phyloP scores from a whole-genome alignment of 1,140 invertebrate species.

The Meloidogyne hapla region DNA sequence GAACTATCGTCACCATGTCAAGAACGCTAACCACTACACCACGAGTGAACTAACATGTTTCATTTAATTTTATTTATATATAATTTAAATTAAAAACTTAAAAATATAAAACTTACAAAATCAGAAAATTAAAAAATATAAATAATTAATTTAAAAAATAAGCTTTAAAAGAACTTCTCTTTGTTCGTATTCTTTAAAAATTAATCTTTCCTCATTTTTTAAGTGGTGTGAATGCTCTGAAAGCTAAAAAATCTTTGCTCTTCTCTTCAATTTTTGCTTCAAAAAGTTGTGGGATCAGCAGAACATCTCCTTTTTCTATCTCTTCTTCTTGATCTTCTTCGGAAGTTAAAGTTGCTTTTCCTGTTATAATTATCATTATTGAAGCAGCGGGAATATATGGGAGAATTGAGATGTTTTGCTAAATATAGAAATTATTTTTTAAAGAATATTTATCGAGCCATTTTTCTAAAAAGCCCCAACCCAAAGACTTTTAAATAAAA shows the following conservation, averaged over 20 bases:
- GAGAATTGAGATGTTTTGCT: constrained; percentile 27
- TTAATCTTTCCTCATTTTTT: neutral
- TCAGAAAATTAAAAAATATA: no score
- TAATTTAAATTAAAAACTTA: no score
- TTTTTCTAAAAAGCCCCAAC: no score
- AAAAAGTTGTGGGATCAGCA: constrained; percentile 26
- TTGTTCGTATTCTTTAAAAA: no score
- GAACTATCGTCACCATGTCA: no score
- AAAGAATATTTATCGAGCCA: no score
- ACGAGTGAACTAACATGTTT: no score
- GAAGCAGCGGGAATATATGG: constrained; percentile 24
- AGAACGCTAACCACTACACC: no score
- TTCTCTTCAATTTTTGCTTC: neutral
- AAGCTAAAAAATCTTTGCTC: constrained; percentile 32
- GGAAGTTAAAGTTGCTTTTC: constrained; percentile 31
- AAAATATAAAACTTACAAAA: no score
- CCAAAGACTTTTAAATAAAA: no score
- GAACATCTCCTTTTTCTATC: constrained; percentile 19
- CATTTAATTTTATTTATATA: no score
- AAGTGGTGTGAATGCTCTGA: constrained; percentile 34
- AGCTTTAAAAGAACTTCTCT: neutral
- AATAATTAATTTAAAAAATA: neutral
- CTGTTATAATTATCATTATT: constrained; percentile 47
- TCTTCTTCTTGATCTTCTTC: neutral
- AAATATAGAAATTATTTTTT: constrained; percentile 17